phyloP scores from a whole-genome alignment of 2,888 invertebrate species.

The Bibio marci region DNA sequence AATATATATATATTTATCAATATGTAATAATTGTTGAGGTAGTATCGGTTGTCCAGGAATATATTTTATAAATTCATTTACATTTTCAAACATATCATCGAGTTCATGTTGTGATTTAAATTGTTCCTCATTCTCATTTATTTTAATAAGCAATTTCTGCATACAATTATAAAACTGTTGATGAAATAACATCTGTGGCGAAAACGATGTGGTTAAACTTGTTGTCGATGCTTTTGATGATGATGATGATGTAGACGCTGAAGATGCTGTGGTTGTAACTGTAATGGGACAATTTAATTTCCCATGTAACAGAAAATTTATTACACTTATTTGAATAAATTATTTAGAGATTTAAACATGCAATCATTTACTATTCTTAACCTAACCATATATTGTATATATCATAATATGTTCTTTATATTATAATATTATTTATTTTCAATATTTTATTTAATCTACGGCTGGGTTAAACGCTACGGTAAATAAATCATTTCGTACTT shows the following conservation, averaged over 20 bases:
- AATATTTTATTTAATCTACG: no score
- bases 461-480: no score
- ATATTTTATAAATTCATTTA: constrained; percentile 20
- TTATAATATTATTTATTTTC: no score
- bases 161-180: no score
- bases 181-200: no score
- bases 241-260: constrained; percentile 8
- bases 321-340: neutral
- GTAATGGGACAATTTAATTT: constrained; percentile 22
- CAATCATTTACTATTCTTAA: neutral
- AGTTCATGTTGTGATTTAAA: neutral
- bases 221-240: constrained; percentile 12
- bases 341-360: constrained; percentile 3
- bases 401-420: no score
- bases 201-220: constrained; percentile 15
- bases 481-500: no score
- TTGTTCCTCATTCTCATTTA: no score
- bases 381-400: no score
- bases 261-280: constrained; percentile 14
- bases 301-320: neutral
- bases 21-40: constrained; percentile 40
- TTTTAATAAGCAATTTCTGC: no score
- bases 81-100: neutral
- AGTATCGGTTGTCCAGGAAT: constrained; percentile 36
- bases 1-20: constrained; percentile 28